phyloP scores from a whole-genome alignment of 2,113 vertebrate species.

The Pycnonotus jocosus region DNA sequence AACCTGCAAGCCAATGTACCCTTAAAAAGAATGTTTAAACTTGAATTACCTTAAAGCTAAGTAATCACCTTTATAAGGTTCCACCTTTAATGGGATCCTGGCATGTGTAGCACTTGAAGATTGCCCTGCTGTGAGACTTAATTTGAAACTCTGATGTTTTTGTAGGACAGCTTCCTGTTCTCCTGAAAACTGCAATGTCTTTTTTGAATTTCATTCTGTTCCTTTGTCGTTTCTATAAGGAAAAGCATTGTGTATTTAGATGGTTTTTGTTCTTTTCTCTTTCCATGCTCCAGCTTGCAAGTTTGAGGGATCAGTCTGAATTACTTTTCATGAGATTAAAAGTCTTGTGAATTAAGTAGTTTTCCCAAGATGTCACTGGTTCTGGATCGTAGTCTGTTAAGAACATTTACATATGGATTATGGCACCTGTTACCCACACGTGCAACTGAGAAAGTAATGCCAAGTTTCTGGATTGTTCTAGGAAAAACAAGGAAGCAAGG shows the following conservation, averaged over 20 bases:
- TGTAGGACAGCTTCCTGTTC: neutral
- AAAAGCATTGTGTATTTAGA: neutral
- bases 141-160: neutral
- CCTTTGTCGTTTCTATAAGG: neutral
- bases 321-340: neutral
- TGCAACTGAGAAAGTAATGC: neutral
- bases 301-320: neutral
- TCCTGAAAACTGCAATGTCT: neutral
- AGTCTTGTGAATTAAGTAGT: neutral
- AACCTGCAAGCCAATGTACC: neutral
- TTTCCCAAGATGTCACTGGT: neutral
- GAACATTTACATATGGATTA: neutral
- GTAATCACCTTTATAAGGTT: neutral
- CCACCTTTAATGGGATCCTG: neutral
- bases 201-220: neutral
- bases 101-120: neutral
- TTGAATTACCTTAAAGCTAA: neutral
- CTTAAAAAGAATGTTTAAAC: neutral
- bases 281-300: neutral
- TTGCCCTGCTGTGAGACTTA: neutral
- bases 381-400: neutral
- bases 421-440: neutral
- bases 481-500: neutral
- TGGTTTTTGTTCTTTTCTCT: neutral
- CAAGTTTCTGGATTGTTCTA: neutral